phyloP scores from a whole-genome alignment of 2,797 vertebrate species.

The Allenopithecus nigroviridis region DNA sequence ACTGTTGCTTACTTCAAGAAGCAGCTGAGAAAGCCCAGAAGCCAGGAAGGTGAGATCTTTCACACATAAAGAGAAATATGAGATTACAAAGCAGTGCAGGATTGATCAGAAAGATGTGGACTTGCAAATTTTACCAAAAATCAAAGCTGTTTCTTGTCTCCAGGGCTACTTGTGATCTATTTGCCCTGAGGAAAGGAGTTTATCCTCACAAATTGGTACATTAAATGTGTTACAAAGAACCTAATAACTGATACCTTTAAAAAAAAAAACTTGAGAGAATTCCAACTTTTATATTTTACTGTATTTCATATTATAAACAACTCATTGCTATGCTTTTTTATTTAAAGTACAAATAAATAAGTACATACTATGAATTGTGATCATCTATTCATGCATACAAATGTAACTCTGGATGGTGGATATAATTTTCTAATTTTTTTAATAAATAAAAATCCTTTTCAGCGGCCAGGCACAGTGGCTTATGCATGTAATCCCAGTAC shows the following conservation, averaged over 20 bases:
- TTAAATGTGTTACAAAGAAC: neutral
- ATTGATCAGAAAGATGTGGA: neutral
- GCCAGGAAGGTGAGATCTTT: neutral
- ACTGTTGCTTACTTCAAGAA: neutral
- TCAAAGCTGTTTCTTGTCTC: neutral
- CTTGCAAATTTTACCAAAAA: neutral
- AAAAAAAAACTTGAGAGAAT: neutral
- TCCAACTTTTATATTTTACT: neutral
- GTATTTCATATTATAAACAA: neutral
- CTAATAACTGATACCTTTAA: neutral
- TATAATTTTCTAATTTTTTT: slow-evolving; percentile 22
- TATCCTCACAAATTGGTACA: neutral
- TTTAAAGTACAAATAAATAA: neutral
- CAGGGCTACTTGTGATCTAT: neutral
- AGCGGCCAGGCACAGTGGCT: neutral
- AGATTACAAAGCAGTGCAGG: neutral
- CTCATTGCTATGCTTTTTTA: neutral
- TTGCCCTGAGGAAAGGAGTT: neutral
- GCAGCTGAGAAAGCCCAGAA: neutral
- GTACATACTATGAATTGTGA: neutral
- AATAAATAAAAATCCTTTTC: slow-evolving; percentile 36
- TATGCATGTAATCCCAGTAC: too few relatives aligned
- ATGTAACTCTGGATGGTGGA: neutral
- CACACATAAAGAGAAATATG: neutral
- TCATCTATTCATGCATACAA: neutral